Conservation (phyloP, 1,140 invertebrate species). For the Tetramorium simillimum region DNA sequence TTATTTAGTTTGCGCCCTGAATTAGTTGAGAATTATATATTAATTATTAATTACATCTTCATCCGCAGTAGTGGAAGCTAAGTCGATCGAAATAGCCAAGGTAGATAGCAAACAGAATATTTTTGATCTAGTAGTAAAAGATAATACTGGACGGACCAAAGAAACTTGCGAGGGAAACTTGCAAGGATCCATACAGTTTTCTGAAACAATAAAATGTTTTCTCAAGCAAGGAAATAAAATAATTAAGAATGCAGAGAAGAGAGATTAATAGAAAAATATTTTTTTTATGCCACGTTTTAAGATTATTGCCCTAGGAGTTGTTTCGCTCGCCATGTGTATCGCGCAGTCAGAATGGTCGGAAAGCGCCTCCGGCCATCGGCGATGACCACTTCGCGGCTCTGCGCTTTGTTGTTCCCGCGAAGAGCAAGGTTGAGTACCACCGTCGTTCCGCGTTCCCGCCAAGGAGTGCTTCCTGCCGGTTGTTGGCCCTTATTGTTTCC, state of each 20-base stretch:
- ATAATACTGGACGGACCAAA: neutral
- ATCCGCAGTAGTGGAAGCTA: neutral
- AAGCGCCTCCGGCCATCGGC: neutral
- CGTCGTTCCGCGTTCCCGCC: constrained; percentile 67
- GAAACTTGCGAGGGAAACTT: neutral
- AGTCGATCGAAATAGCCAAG: neutral
- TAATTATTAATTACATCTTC: neutral
- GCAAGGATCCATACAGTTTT: neutral
- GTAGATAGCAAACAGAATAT: neutral
- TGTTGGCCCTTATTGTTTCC: constrained; percentile 75
- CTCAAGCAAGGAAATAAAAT: neutral
- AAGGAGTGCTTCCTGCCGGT: constrained; percentile 67
- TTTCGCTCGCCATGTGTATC: neutral
- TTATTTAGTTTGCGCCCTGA: neutral
- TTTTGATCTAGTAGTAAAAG: neutral
- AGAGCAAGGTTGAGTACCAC: constrained; percentile 63
- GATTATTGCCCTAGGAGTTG: neutral
- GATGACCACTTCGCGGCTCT: constrained; percentile 6
- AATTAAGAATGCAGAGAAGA: neutral
- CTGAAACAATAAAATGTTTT: neutral
- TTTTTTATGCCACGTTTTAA: neutral
- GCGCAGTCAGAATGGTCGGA: neutral
- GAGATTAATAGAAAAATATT: neutral
- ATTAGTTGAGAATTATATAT: neutral
- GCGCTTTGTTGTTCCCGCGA: constrained; percentile 10